phyloP scores from a whole-genome alignment of 2,113 vertebrate genomes.

The Candoia aspera region DNA sequence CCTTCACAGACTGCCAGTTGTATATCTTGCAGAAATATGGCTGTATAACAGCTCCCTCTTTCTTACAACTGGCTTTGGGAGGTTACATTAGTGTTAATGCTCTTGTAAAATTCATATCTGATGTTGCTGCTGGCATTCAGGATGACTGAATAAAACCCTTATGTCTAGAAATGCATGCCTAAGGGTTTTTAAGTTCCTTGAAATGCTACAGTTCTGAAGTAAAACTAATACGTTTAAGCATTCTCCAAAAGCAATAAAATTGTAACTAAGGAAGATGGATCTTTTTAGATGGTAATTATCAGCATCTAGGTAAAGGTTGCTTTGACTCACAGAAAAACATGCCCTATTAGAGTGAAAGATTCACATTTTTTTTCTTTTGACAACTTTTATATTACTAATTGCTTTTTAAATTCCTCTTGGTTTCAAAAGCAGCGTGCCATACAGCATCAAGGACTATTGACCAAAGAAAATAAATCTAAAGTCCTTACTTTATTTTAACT shows the following conservation, averaged over 20 bases:
- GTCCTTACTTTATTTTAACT: not conserved
- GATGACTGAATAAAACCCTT: not conserved
- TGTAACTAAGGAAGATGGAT: not conserved
- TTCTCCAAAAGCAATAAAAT: not conserved
- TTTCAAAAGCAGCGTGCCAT: not conserved
- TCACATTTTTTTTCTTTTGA: not conserved
- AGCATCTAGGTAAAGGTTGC: not conserved
- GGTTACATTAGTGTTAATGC: slow-evolving; percentile 17
- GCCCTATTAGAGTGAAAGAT: not conserved
- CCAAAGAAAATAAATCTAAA: not conserved
- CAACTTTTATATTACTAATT: not conserved
- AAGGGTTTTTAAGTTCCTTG: not conserved
- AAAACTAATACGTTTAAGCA: not conserved
- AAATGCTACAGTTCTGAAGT: not conserved
- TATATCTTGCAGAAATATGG: not conserved
- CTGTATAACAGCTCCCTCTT: not conserved
- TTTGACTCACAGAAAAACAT: not conserved
- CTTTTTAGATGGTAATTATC: not conserved
- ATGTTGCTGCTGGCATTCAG: not conserved
- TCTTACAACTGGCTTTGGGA: not conserved
- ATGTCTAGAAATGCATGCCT: not conserved
- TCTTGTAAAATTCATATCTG: slow-evolving; percentile 1
- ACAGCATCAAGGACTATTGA: not conserved
- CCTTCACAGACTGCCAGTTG: not conserved
- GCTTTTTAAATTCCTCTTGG: not conserved